Evolutionary conservation across 2,113 vertebrate genomes (phyloP), one percentile per base, ranked within the genome.

Genomic region (Galbula dea): DNA sequence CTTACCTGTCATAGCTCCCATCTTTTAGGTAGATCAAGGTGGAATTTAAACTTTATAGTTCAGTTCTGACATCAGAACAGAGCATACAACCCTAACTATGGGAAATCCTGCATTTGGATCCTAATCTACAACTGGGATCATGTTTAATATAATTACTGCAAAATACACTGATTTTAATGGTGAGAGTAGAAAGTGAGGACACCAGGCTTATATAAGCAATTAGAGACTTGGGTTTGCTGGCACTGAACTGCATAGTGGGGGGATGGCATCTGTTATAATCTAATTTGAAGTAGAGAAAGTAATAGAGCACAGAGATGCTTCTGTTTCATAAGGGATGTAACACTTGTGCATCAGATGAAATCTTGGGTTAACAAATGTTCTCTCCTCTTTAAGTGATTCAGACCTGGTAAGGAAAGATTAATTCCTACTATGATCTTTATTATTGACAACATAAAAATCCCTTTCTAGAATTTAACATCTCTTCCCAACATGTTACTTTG

Each of bases 281-380:
- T 88, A 80, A 87, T 91, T 95, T 91, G 79, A 95, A 93, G 76
- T 51, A 67, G 86, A 66, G 59, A 46, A 95, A 90, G 83, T 94
- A 94, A 91, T 46, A 55, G 74, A 89, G 51, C 91, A 74, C 51
- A 73, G 55, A 69, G 19, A n/a, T 37, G 57, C 29, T 89, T 85
- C 81, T 90, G 11, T 79, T 88, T 87, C 71, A 23, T 63, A 71
- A 89, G 66, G 52, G 78, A 82, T n/a, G 41, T 43, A 63, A 55
- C 39, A 11, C 65, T 89, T 71, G 48, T 41, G 51, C 2, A 0
- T 93, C 85, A 94, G 21, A 49, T 45, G 51, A 91, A 90, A 67
- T 63, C 74, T 76, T 63, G 55, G 87, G 59, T 68, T 55, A 84
- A 61, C 80, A 86, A 92, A 72, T 32, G 24, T 83, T 85, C 34